phyloP scores from a whole-genome alignment of 2,888 invertebrate species.

The Meghimatium bilineatum region DNA sequence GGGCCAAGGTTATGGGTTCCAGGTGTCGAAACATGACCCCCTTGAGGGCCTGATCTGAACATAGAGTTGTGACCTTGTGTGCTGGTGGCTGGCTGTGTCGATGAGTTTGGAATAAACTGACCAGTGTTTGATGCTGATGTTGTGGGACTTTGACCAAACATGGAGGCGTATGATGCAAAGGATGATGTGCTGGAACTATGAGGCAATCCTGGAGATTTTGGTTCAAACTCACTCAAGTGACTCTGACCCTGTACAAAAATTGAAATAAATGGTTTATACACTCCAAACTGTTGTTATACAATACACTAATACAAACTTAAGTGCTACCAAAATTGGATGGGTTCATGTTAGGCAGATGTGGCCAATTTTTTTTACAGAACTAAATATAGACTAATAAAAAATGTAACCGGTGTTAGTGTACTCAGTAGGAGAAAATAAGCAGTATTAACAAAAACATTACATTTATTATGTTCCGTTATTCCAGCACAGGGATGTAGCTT shows the following conservation, averaged over 20 bases:
- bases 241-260: neutral
- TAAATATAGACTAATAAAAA: too few species aligned
- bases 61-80: conserved; percentile 11
- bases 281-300: too few species aligned
- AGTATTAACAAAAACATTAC: too few species aligned
- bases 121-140: conserved; percentile 13
- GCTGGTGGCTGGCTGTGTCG: neutral
- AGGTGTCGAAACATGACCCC: neutral
- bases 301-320: too few species aligned
- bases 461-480: too few species aligned
- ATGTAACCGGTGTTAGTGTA: too few species aligned
- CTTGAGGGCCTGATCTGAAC: conserved; percentile 22
- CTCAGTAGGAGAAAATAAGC: too few species aligned
- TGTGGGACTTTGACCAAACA: conserved; percentile 46
- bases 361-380: too few species aligned
- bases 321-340: too few species aligned
- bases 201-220: conserved; percentile 54
- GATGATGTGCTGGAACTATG: conserved; percentile 73
- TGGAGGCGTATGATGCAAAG: conserved; percentile 61
- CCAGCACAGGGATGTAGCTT: too few species aligned
- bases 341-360: too few species aligned
- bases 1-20: conserved; percentile 16
- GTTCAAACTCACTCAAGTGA: conserved; percentile 32
- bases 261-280: neutral
- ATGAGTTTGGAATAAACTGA: conserved; percentile 21